Base-by-base conservation (phyloP, 2,797 vertebrate genomes). In the Podarcis lilfordi region DNA sequence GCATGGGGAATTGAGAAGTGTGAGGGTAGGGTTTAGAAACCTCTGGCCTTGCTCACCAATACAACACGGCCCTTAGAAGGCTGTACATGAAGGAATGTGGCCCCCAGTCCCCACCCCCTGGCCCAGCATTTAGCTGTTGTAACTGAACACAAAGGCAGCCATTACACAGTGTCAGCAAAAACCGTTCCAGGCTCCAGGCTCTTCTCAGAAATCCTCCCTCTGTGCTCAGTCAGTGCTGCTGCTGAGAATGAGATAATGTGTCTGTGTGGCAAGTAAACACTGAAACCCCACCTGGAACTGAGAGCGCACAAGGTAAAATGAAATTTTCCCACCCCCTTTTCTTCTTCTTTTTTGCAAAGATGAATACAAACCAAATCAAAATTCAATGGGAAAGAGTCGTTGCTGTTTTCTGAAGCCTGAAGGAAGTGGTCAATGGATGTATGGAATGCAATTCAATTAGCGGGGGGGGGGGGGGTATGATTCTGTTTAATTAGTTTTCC, bases 401-500 rank as follows among this genome's bases (percentile, higher is more conserved):
- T 84, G 84, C 88, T 76, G 0, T 10, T 15, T 71, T 50, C 23
- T 66, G 80, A 86, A 43, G 25, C 69, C 25, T 45, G 69, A 91
- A 93, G 68, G 77, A 93, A 92, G 89, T 55, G 72, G 86, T 74
- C 77, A 86, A 43, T 55, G 79, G 80, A n/a, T 71, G 55, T 35
- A 75, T 45, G 61, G 61, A 13, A 88, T 9, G 85, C 88, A 87
- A 35, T 86, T 35, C 91, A 88, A 61, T 91, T 91, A 93, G 91
- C 89, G 89, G 92, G 19, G 29, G 35, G 71, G 29, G 35, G 71
- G 69, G 23, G 71, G 45, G 23, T 92, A 93, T 92, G 61, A 92
- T 92, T 90, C 79, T 81, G 91, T 94, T 93, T 92, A 92, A 91
- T 92, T 92, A 86, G 85, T 89, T 94, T 87, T 84, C 84, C 91